Evolutionary conservation across 2,113 vertebrate species (phyloP), one percentile per base, ranked within the genome.

Genomic region (Benitochromis conjunctus): DNA sequence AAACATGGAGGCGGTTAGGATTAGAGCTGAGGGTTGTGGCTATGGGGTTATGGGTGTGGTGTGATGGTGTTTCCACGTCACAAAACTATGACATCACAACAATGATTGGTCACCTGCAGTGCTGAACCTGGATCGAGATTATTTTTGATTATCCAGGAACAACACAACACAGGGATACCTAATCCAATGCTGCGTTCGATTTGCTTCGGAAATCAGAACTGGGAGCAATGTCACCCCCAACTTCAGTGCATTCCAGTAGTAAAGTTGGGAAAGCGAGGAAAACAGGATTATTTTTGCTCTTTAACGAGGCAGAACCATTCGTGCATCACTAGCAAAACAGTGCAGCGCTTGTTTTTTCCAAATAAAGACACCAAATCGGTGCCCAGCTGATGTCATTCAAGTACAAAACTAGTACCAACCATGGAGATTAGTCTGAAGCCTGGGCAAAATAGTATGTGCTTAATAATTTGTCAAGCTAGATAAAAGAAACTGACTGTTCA

Each of bases 301-400:
- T 64, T 7, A 64, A 9, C 9, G 0, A 64, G 0, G 0, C n/a
- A 12, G 18, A 64, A n/a, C 31, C n/a, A 38, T 0, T 38, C 36
- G 36, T 64, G 0, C 60, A 36, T 64, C 60, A 36, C 31, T 7
- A 3, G 31, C 9, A 64, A 64, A 64, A 64, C 31, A 64, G 31
- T 64, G 31, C 60, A 62, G 31, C n/a, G 31, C 1, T 62, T 36
- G 58, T n/a, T 12, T 62, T 64, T 3, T 64, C 10, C 31, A n/a
- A 12, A n/a, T 36, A 64, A 64, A 3, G 36, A 64, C 60, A 64
- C 31, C 0, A 64, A 69, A 69, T 43, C 64, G 2, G 64, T 69
- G 9, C 18, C 31, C 19, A 55, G 51, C 66, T 71, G 5, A 46
- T 4, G 66, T 46, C 66, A 26, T 43, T 24, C 8, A 21, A 71